Conservation (phyloP, 1,140 invertebrate genomes). For the Pomacea maculata region DNA sequence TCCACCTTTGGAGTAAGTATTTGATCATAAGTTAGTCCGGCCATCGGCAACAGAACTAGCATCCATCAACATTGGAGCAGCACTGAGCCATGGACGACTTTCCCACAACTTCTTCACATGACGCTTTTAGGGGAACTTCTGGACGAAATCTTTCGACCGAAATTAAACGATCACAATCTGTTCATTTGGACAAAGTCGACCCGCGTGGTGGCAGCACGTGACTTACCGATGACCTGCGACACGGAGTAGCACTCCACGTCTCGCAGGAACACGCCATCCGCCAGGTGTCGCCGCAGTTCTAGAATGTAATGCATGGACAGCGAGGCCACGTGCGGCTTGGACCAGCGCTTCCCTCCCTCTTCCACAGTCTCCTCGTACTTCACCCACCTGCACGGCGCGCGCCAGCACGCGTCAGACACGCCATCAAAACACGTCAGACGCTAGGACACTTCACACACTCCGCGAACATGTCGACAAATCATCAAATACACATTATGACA, state of each 20-base stretch:
- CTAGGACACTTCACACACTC: background rate
- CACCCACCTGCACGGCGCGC: constrained; percentile 63
- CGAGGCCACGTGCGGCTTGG: constrained; percentile 66
- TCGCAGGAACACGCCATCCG: constrained; percentile 55
- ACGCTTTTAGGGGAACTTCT: too few species aligned
- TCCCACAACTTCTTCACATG: too few species aligned
- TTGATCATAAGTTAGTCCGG: too few species aligned
- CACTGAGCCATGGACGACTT: too few species aligned
- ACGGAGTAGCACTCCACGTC: constrained; percentile 55
- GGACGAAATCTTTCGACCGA: too few species aligned
- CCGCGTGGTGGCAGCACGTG: background rate
- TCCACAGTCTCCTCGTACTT: constrained; percentile 67
- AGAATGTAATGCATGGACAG: constrained; percentile 64
- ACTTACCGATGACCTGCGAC: constrained; percentile 49
- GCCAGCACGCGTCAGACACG: constrained; percentile 41
- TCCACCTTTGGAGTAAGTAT: too few species aligned
- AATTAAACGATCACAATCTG: too few species aligned
- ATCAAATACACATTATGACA: background rate
- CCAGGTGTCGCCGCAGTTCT: constrained; percentile 57
- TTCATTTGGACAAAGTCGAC: too few species aligned
- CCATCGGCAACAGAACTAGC: too few species aligned
- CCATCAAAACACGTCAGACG: background rate
- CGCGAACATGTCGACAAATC: background rate
- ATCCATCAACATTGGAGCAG: too few species aligned
- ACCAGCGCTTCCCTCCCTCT: constrained; percentile 65